phyloP scores from a whole-genome alignment of 2,113 vertebrate genomes.

The Petromus typicus region DNA sequence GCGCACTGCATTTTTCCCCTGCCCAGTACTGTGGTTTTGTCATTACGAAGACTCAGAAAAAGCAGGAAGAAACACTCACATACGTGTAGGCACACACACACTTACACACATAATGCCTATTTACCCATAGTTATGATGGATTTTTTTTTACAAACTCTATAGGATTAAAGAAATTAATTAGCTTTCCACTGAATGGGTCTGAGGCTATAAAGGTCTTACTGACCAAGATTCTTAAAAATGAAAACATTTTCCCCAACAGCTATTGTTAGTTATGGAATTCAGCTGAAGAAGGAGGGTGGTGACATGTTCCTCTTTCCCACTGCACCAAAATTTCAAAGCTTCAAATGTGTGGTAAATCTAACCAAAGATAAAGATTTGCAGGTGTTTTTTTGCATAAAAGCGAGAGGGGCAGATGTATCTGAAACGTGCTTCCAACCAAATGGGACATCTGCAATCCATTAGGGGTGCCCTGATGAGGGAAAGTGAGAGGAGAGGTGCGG shows the following conservation, averaged over 20 bases:
- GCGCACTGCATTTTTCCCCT: neutral
- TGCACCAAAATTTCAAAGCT: conserved; percentile 81
- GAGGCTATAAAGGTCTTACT: conserved; percentile 73
- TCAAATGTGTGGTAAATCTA: conserved; percentile 78
- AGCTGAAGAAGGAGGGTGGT: conserved; percentile 55
- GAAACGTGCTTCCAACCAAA: conserved; percentile 64
- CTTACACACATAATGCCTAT: neutral
- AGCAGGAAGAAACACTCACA: neutral
- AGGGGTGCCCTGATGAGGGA: conserved; percentile 70
- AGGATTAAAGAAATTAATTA: conserved; percentile 84
- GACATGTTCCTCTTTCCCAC: conserved; percentile 77
- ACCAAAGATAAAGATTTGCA: conserved; percentile 82
- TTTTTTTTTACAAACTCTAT: conserved; percentile 80
- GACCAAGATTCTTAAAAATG: conserved; percentile 74
- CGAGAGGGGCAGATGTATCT: conserved; percentile 70
- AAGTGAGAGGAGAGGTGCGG: conserved; percentile 43
- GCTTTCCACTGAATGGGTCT: conserved; percentile 81
- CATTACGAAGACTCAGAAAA: conserved; percentile 41
- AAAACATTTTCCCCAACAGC: conserved; percentile 76
- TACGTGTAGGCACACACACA: neutral
- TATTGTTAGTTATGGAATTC: conserved; percentile 73
- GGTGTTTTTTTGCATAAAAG: conserved; percentile 78
- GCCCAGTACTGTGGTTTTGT: neutral
- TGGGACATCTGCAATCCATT: conserved; percentile 65
- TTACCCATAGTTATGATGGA: conserved; percentile 43